Base-by-base conservation (phyloP, 2,797 vertebrate species). In the Tolypeutes matacus region DNA sequence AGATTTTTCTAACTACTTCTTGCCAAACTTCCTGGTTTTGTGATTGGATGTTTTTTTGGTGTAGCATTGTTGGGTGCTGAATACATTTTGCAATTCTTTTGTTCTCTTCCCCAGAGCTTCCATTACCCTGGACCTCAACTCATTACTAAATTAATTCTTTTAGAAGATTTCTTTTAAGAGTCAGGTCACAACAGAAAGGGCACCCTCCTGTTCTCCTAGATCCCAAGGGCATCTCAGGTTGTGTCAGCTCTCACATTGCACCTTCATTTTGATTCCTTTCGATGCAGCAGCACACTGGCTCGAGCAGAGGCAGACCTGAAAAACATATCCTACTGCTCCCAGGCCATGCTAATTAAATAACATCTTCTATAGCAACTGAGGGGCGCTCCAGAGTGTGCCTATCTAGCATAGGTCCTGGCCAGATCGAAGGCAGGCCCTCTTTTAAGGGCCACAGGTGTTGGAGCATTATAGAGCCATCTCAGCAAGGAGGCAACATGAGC, bases 91-190 rank as follows among this genome's bases (percentile, higher is more conserved):
- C 77, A 84, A 87, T 85, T 93, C 84, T 95, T 97, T 97, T 97
- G 81, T 96, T 96, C 91, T 93, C 89, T 92, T 92, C 67, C 77
- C 69, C 46, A 81, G 72, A 89, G 95, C 76, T 95, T 96, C 96
- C 89, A 95, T 94, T 86, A 89, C 84, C 76, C 95, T 73, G 76
- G 46, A 91, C 83, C 95, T 97, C 95, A 95, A 96, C 89, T 97
- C 95, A 84, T 91, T 96, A 89, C 91, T 95, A 96, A 91, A 93
- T 95, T 96, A 94, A 94, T 96, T 94, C 95, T 96, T 96, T 96
- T 69, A 85, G 76, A 94, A 86, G 73, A 81, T 85, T 96, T 97
- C 82, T 94, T 85, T 95, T 91, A 88, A 95, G 96, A 96, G 86
- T 93, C 78, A 91, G 80, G 86, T 76, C 92, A 93, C 80, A 89